phyloP scores from a whole-genome alignment of 2,888 invertebrate species.

The Caradrina kadenii region DNA sequence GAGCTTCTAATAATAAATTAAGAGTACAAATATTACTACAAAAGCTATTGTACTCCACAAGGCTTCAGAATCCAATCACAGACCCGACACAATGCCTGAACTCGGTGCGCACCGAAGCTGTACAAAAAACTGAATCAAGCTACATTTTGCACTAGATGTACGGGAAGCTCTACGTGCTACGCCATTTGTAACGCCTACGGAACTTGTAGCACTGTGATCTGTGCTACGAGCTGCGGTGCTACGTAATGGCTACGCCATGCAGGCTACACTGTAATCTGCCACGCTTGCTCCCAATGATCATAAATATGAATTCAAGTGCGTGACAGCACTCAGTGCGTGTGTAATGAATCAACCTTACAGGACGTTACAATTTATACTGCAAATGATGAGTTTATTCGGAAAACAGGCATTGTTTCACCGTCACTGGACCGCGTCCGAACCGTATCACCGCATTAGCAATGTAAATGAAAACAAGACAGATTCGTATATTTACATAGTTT shows the following conservation, averaged over 20 bases:
- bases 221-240: slow-evolving; percentile 52
- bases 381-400: slow-evolving; percentile 61
- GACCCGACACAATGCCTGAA: slow-evolving; percentile 48
- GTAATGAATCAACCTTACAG: slow-evolving; percentile 50
- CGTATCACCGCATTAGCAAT: slow-evolving; percentile 62
- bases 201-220: slow-evolving; percentile 51
- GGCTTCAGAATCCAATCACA: slow-evolving; percentile 56
- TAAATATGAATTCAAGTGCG: slow-evolving; percentile 40
- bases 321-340: slow-evolving; percentile 35
- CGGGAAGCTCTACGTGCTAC: slow-evolving; percentile 45
- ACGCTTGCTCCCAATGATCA: slow-evolving; percentile 29
- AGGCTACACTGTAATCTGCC: slow-evolving; percentile 32
- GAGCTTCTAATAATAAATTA: slow-evolving; percentile 41
- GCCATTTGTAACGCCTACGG: slow-evolving; percentile 53
- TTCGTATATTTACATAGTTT: slow-evolving; percentile 64
- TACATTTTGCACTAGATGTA: slow-evolving; percentile 34
- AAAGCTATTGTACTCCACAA: slow-evolving; percentile 40
- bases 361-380: slow-evolving; percentile 50
- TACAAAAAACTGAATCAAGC: slow-evolving; percentile 45
- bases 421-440: slow-evolving; percentile 41
- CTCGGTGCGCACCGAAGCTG: slow-evolving; percentile 30
- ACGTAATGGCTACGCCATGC: slow-evolving; percentile 40
- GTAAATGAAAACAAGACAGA: slow-evolving; percentile 64
- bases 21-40: slow-evolving; percentile 53
- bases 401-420: slow-evolving; percentile 54